Conservation (phyloP, 2,888 invertebrate species). For the Platynereis dumerilii region DNA sequence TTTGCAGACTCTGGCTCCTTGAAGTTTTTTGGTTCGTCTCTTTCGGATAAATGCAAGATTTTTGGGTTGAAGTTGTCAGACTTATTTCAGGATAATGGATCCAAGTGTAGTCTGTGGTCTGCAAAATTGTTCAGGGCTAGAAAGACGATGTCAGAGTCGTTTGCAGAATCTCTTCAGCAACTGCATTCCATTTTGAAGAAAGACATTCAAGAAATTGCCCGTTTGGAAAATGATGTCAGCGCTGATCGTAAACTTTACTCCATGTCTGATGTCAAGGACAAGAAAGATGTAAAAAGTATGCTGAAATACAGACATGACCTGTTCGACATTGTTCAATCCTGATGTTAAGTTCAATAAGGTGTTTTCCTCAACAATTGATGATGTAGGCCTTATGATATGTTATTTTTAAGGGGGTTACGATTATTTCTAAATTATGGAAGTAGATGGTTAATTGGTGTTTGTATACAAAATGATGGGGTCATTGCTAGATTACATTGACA, state of each 20-base stretch:
- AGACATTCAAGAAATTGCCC: too few species aligned
- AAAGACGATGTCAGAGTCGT: conserved; percentile 46
- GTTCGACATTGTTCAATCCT: neutral
- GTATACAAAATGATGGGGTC: too few species aligned
- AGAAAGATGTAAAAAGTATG: conserved; percentile 49
- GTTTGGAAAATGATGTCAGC: neutral
- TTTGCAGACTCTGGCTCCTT: conserved; percentile 35
- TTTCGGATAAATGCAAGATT: conserved; percentile 31
- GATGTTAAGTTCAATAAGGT: too few species aligned
- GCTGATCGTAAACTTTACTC: conserved; percentile 34
- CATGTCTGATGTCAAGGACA: conserved; percentile 45
- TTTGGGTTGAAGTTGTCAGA: conserved; percentile 14
- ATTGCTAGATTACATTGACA: too few species aligned
- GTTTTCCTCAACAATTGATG: too few species aligned
- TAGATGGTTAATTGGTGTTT: too few species aligned
- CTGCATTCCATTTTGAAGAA: too few species aligned
- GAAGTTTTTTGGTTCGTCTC: conserved; percentile 41
- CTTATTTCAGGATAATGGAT: conserved; percentile 17
- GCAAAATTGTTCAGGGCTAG: conserved; percentile 49
- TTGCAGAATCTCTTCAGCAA: conserved; percentile 34
- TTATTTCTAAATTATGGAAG: too few species aligned
- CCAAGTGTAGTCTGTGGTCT: conserved; percentile 46
- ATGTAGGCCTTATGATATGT: too few species aligned
- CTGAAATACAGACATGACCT: conserved; percentile 45
- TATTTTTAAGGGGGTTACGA: too few species aligned